Base-by-base conservation (phyloP, 1,140 invertebrate species). In the Scylla paramamosain region DNA sequence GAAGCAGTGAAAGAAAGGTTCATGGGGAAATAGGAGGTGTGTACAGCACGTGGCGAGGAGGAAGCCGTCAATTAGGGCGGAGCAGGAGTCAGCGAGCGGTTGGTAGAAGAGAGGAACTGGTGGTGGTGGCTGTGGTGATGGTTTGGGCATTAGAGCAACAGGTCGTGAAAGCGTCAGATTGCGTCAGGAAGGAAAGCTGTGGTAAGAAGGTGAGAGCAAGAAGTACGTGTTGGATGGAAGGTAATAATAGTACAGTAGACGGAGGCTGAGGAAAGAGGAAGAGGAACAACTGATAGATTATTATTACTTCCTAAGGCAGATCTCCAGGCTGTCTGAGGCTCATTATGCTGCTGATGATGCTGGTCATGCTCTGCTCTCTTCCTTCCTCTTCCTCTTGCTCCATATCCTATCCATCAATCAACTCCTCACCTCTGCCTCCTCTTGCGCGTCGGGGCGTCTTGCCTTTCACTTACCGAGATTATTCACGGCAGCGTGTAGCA, bases 121-220 rank as follows among this genome's bases (percentile, higher is more conserved):
- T 59, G 52, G 10, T 59, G 12, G 10, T 20, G 67, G n/a, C 8
- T 6, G 67, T n/a, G 67, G n/a, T 77, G 2, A 8, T 59, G 10
- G 52, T 20, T 59, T 59, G 52, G 12, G 52, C 10, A 39, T 39
- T 39, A 39, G 20, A 77, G 67, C 1, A 77, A 20, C 67, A n/a
- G n/a, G 67, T 77, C 67, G 67, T 77, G 67, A 77, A 77, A 77
- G 67, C 67, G 67, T 25, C 67, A 77, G 67, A 20, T 77, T 77
- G 25, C 67, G 67, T 77, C 67, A 77, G 67, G 67, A 20, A 77
- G 67, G 67, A 77, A 77, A 20, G 67, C 8, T 77, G 67, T n/a
- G 67, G 67, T 20, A 20, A 20, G n/a, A n/a, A 77, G 67, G 67
- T 77, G 10, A 59, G 3, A 59, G 10, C 20, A 59, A 59, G 52